Base-by-base conservation (phyloP, 2,797 vertebrate genomes). In the Allobates femoralis region DNA sequence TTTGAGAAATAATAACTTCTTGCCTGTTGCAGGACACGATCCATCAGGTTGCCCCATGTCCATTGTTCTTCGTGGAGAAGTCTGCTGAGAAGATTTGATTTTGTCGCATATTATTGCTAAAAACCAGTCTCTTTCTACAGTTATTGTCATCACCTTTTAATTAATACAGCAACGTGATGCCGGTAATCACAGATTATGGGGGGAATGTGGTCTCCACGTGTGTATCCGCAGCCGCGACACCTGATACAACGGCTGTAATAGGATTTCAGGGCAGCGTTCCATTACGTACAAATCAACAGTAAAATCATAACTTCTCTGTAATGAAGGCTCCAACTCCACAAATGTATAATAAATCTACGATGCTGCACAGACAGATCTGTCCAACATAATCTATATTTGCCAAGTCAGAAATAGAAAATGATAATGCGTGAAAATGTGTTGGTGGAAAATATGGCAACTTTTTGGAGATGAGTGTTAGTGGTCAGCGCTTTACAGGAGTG, bases 91-190 rank as follows among this genome's bases (percentile, higher is more conserved):
- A 28, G 32, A 32, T 37, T 34, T 15, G 30, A 79, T 37, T 79
- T 12, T 26, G 41, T 21, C 34, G 26, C 21, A 53, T 41, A 80
- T 64, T 26, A 19, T 73, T 69, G 16, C 64, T n/a, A 15, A 32
- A 69, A 71, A 32, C 64, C 7, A 1, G 64, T 12, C 62, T 69
- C 74, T 1, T 21, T 32, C 30, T 60, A 23, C 28, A 69, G 34
- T 79, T 19, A 32, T 41, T 79, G 85, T 83, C 80, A 81, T 69
- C 84, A 83, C 79, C 26, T 62, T 87, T 71, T 87, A 58, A 87
- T 87, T 87, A 87, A 62, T 14, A n/a, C 23, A 16, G 81, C 74
- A 79, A 87, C 60, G 50, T 50, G 75, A 87, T 78, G 80, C 86
- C 51, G 30, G 60, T 83, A 79, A 83, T 78, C 64, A 21, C 74